A percentile compares a stretch with the other conserved stretches of the same genome.
These are phyloP conservation scores for Theristus sp. DNA, from an alignment of 2,888 invertebrate genomes.

Conservation along the genomic window DNA sequence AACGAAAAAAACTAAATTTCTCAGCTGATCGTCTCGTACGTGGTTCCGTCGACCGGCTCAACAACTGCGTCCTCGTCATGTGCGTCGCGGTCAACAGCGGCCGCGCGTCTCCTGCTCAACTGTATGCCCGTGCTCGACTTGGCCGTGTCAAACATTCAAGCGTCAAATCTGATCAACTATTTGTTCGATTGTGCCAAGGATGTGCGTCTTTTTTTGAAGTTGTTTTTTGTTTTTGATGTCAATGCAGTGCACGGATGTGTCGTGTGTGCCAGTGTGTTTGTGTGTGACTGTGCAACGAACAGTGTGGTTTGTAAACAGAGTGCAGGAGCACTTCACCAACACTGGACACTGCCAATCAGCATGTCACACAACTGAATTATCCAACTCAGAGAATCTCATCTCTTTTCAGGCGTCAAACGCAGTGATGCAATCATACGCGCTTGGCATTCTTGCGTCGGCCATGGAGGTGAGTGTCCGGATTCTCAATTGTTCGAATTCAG, in stretches of 20 bases:
- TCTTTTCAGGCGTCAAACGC: slow-evolving; percentile 11
- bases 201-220: slow-evolving; percentile 1
- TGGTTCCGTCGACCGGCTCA: slow-evolving; percentile 42
- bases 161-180: not conserved
- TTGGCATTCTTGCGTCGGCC: slow-evolving; percentile 74
- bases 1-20: no score
- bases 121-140: slow-evolving; percentile 87
- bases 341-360: no score
- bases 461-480: no score
- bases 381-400: no score
- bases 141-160: slow-evolving; percentile 59
- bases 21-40: slow-evolving; percentile 75
- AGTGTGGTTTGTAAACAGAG: no score
- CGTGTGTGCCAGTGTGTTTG: no score
- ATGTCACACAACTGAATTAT: no score
- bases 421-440: slow-evolving; percentile 71
- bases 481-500: no score
- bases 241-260: no score
- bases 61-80: slow-evolving; percentile 30
- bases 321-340: no score
- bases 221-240: no score
- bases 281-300: no score
- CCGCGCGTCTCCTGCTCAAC: slow-evolving; percentile 72
- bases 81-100: slow-evolving; percentile 57
- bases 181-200: not conserved